Conservation (phyloP, 2,797 vertebrate genomes). For the Vipera latastei region DNA sequence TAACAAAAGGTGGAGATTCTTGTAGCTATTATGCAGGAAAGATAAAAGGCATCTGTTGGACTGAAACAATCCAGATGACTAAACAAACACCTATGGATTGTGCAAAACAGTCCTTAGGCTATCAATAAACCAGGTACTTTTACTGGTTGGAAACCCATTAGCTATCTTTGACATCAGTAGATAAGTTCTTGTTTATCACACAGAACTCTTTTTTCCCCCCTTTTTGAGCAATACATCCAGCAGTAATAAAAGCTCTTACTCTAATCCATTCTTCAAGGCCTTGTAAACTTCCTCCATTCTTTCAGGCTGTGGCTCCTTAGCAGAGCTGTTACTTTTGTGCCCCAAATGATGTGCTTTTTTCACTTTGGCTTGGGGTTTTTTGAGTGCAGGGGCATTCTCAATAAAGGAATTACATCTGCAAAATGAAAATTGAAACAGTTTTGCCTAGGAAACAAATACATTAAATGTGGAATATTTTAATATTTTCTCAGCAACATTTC, state of each 20-base stretch:
- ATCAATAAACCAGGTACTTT: neutral
- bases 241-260: constrained; percentile 77
- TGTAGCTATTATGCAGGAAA: neutral
- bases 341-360: constrained; percentile 91
- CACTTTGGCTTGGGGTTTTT: constrained; percentile 92
- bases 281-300: constrained; percentile 90
- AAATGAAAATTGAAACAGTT: constrained; percentile 55
- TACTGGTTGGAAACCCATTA: neutral
- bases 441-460: neutral
- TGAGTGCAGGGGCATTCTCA: constrained; percentile 87
- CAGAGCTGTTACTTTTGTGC: constrained; percentile 83
- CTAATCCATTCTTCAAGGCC: constrained; percentile 87
- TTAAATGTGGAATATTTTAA: constrained; percentile 28
- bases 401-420: constrained; percentile 97
- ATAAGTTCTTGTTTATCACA: neutral
- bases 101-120: neutral
- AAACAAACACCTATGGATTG: neutral
- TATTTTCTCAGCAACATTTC: neutral
- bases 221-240: constrained; percentile 22
- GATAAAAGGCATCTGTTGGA: neutral
- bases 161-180: neutral
- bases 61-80: neutral
- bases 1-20: neutral
- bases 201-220: neutral
- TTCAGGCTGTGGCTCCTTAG: constrained; percentile 91